These are phyloP conservation scores for Sarcophaga caerulescens DNA, from an alignment of 2,888 invertebrate species.

Conservation along the genomic window DNA sequence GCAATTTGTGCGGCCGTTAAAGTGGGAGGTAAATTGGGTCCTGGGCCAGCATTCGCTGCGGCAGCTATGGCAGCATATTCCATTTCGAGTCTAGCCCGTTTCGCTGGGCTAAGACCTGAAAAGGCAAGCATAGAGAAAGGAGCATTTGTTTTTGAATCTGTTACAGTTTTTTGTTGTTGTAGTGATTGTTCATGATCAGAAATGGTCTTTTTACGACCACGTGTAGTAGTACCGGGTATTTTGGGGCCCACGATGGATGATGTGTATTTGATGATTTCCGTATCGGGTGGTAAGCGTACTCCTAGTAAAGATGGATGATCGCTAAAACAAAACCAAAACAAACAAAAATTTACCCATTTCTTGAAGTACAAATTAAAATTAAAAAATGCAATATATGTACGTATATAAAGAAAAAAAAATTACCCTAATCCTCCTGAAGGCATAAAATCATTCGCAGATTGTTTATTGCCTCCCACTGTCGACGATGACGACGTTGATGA, in stretches of 20 bases:
- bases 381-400: not conserved
- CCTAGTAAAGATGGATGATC: conserved; percentile 92
- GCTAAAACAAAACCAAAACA: conserved; percentile 80
- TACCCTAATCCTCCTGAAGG: conserved; percentile 73
- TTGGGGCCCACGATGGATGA: conserved; percentile 93
- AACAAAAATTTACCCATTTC: conserved; percentile 33
- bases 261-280: conserved; percentile 94
- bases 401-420: conserved; percentile 42
- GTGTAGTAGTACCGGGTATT: conserved; percentile 91
- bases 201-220: conserved; percentile 94
- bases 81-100: conserved; percentile 81
- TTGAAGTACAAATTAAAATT: not conserved
- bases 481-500: conserved; percentile 61
- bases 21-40: conserved; percentile 65
- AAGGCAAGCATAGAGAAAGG: conserved; percentile 82
- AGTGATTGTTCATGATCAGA: conserved; percentile 87
- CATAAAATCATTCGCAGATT: conserved; percentile 79
- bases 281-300: conserved; percentile 92
- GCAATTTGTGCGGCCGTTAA: conserved; percentile 70
- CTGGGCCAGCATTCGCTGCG: conserved; percentile 73
- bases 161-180: conserved; percentile 76
- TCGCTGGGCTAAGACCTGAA: conserved; percentile 81
- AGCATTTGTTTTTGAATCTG: conserved; percentile 78
- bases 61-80: conserved; percentile 81
- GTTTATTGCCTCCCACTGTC: conserved; percentile 69